Evolutionary conservation across 2,797 vertebrate genomes (phyloP).

Genomic region (Pseudochromis fuscus): DNA sequence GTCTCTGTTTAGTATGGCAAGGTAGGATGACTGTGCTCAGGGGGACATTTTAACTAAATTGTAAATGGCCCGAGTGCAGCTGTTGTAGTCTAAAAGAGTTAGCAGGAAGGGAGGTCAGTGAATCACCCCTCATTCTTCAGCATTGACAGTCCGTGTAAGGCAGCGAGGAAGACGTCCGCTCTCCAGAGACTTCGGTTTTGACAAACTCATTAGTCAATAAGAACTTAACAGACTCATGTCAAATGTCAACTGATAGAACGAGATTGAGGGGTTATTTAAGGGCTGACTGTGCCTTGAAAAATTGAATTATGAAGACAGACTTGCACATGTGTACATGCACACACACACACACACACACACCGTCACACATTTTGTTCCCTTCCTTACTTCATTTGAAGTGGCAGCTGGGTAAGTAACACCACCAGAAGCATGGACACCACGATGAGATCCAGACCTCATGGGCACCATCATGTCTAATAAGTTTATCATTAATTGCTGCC

Average conservation of each 20-base stretch:
- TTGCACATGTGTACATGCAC: constrained; percentile 6
- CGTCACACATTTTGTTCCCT: constrained; percentile 38
- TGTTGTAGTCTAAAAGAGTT: constrained; percentile 71
- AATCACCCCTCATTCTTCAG: constrained; percentile 67
- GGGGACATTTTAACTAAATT: constrained; percentile 78
- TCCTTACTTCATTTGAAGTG: constrained; percentile 76
- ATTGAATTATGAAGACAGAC: constrained; percentile 49
- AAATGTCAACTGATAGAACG: constrained; percentile 60
- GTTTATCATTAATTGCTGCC: constrained; percentile 86
- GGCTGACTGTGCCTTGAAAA: constrained; percentile 49
- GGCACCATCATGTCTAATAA: constrained; percentile 84
- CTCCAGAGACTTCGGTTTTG: constrained; percentile 62
- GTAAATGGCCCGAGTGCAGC: constrained; percentile 74
- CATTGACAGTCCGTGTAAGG: constrained; percentile 62
- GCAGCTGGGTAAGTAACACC: constrained; percentile 80
- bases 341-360: background rate
- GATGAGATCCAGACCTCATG: constrained; percentile 81
- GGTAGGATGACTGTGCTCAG: constrained; percentile 68
- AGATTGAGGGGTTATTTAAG: constrained; percentile 58
- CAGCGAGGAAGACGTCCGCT: constrained; percentile 54
- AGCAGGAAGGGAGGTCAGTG: constrained; percentile 72
- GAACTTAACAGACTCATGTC: constrained; percentile 66
- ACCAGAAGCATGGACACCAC: constrained; percentile 71
- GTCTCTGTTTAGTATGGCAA: constrained; percentile 67
- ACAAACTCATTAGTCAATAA: constrained; percentile 73